phyloP scores from a whole-genome alignment of 2,113 vertebrate genomes.

The Mustela nigripes region DNA sequence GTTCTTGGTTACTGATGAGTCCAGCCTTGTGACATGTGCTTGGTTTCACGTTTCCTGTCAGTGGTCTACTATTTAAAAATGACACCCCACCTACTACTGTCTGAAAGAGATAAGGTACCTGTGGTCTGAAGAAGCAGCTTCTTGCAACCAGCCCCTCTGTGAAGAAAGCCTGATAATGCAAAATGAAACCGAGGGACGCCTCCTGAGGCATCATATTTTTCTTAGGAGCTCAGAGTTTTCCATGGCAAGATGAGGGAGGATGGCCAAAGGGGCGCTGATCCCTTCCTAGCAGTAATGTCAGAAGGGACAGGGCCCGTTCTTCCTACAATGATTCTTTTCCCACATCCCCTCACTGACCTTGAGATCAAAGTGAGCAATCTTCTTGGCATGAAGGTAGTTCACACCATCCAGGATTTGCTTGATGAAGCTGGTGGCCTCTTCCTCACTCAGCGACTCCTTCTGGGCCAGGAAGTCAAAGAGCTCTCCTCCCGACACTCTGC shows the following conservation, averaged over 20 bases:
- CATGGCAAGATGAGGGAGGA: neutral
- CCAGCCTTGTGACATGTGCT: constrained; percentile 32
- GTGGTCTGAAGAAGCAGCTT: constrained; percentile 20
- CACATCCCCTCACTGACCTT: constrained; percentile 90
- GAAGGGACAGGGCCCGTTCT: neutral
- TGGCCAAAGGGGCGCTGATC: neutral
- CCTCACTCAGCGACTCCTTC: constrained; percentile 97
- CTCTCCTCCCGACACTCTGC: constrained; percentile 97
- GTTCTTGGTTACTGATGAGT: neutral
- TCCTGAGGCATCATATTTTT: neutral
- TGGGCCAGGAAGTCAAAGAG: constrained; percentile 98
- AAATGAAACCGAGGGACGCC: neutral
- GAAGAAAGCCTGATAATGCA: neutral
- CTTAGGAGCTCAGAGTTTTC: neutral
- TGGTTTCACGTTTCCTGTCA: constrained; percentile 57
- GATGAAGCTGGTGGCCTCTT: constrained; percentile 98
- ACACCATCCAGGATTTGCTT: constrained; percentile 98
- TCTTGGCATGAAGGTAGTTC: constrained; percentile 95
- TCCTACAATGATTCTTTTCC: neutral
- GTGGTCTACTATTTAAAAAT: neutral
- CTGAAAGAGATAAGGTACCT: neutral
- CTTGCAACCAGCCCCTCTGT: neutral
- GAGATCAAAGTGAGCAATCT: constrained; percentile 97
- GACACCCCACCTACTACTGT: neutral
- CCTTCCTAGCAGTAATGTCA: neutral